These are phyloP conservation scores for Dipus sagitta DNA, from an alignment of 2,797 vertebrate genomes.

Conservation along the genomic window DNA sequence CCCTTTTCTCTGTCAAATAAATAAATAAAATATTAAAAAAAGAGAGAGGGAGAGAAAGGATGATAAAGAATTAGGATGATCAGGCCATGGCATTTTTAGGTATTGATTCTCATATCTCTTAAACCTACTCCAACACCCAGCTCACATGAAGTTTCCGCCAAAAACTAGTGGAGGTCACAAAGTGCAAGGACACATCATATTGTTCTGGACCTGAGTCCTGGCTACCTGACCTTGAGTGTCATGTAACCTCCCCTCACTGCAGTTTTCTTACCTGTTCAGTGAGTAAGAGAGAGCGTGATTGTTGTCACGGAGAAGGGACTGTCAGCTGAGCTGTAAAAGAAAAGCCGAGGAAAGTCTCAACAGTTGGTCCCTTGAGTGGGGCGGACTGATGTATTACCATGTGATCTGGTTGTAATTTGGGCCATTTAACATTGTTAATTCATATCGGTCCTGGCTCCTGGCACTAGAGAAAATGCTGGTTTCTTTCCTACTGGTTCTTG, in stretches of 20 bases:
- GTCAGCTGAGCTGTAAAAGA: not conserved
- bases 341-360: not conserved
- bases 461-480: not conserved
- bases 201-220: not conserved
- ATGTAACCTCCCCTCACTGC: not conserved
- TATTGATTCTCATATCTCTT: not conserved
- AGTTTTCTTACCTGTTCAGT: constrained; percentile 35
- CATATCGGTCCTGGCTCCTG: not conserved
- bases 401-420: constrained; percentile 20
- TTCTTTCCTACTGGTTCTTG: not conserved
- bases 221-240: not conserved
- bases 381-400: not conserved
- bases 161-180: not conserved
- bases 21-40: too few species aligned
- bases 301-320: not conserved
- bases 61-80: constrained; percentile 1
- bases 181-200: not conserved
- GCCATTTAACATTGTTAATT: not conserved
- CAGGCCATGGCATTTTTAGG: not conserved
- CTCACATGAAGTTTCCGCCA: not conserved
- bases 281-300: not conserved
- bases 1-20: too few species aligned
- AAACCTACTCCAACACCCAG: not conserved
- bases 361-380: not conserved
- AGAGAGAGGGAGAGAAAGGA: constrained; percentile 7